Evolutionary conservation across 2,888 invertebrate species (phyloP).

Genomic region (Pristionchus fissidentatus): DNA sequence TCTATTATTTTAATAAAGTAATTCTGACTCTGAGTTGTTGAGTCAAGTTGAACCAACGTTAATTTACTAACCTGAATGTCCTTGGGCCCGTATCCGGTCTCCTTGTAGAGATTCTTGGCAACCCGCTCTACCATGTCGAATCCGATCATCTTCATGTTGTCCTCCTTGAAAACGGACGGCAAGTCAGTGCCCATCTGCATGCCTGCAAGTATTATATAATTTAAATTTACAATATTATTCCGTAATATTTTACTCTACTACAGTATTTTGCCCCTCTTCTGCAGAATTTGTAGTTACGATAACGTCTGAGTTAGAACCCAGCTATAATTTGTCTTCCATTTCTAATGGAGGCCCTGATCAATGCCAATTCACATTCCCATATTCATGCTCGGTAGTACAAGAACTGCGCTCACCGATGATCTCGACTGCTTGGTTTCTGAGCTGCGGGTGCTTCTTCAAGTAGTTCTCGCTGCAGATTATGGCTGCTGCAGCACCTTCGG

Average conservation of each 20-base stretch:
- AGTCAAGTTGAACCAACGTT: neutral
- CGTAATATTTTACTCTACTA: too few species aligned
- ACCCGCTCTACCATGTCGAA: slow-evolving; percentile 72
- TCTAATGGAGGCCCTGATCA: neutral
- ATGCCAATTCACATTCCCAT: neutral
- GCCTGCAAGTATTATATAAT: slow-evolving; percentile 74
- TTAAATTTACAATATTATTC: too few species aligned
- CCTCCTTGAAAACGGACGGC: slow-evolving; percentile 86
- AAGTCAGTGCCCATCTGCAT: slow-evolving; percentile 97
- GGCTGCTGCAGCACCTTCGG: slow-evolving; percentile 95
- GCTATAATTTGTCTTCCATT: neutral
- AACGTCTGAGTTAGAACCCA: too few species aligned
- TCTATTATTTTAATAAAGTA: neutral
- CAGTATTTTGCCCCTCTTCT: too few species aligned
- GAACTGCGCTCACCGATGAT: slow-evolving; percentile 81
- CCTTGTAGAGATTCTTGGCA: slow-evolving; percentile 84
- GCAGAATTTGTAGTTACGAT: too few species aligned
- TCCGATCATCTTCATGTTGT: slow-evolving; percentile 81
- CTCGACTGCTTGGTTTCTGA: slow-evolving; percentile 91
- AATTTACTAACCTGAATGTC: slow-evolving; percentile 75
- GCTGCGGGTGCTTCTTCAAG: slow-evolving; percentile 83
- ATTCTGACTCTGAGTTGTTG: neutral
- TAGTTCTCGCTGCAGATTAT: slow-evolving; percentile 92
- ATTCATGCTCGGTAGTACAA: neutral
- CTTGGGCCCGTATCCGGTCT: slow-evolving; percentile 80